Base-by-base conservation (phyloP, 2,888 invertebrate species). In the Thera obeliscata region DNA sequence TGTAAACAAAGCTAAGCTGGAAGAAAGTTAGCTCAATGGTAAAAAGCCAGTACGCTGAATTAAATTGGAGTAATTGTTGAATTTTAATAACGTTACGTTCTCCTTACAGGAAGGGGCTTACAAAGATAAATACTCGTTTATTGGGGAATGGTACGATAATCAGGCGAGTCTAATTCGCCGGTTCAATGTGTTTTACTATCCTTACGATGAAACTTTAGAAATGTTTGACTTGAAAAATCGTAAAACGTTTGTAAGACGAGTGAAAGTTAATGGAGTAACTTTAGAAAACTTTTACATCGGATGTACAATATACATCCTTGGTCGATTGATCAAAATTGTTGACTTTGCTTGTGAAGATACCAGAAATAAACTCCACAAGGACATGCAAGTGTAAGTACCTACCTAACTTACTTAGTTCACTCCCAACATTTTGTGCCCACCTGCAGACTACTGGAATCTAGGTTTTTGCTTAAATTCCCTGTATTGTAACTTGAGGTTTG, bases 131-230 rank as follows among this genome's bases (percentile, higher is more conserved):
- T 91, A 94, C 76, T 87, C 94, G 4, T 97, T 97, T 87, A 86
- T 95, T 67, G 97, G 96, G 2, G 98, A 98, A 91, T 98, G 98
- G 98, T 97, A 96, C 82, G 98, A 98, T 84, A 95, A 95, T 75
- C 95, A 96, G 79, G 96, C 97, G 0, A 95, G 95, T 52, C 94
- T 96, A 12, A 89, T 96, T 35, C 96, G 97, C 77, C 95, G 95
- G 71, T 98, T 97, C 86, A 94, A 96, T 78, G 88, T 98, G 58
- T 96, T 96, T 77, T 98, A 95, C 84, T 97, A 95, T 86, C 96
- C 96, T 2, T 94, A 92, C 59, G 98, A 98, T 84, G 95, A 95
- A 77, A 96, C 97, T 0, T 88, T 98, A 41, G 98, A 98, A 94
- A 95, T 98, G 96, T 96, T 89, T 81, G 96, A 96, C 81, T 78